phyloP scores from a whole-genome alignment of 2,113 vertebrate species.

The Stigmatopora argus region DNA sequence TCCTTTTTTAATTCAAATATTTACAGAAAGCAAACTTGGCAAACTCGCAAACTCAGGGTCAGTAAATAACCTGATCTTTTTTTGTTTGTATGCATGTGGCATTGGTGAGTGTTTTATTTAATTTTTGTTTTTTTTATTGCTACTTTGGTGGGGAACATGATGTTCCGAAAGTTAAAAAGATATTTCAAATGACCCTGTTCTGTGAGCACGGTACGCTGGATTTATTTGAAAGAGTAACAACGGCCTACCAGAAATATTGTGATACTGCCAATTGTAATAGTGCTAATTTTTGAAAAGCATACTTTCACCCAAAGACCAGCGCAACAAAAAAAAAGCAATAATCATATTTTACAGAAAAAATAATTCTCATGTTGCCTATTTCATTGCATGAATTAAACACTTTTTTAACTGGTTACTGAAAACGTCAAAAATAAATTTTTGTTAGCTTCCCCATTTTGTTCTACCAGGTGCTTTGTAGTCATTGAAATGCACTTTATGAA shows the following conservation, averaged over 20 bases:
- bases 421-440: not conserved
- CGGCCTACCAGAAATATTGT: not conserved
- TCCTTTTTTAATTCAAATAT: constrained; percentile 42
- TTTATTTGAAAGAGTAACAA: constrained; percentile 1
- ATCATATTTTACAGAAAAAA: too few species aligned
- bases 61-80: constrained; percentile 2
- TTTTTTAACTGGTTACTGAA: too few species aligned
- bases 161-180: not conserved
- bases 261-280: not conserved
- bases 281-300: not conserved
- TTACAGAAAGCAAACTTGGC: constrained; percentile 27
- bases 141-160: constrained; percentile 3
- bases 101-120: not conserved
- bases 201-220: not conserved
- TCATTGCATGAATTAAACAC: too few species aligned
- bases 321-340: too few species aligned
- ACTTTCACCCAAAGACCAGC: too few species aligned
- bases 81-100: not conserved
- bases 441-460: not conserved
- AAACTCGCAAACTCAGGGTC: constrained; percentile 11
- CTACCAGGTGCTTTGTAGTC: not conserved
- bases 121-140: not conserved
- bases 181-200: constrained; percentile 4
- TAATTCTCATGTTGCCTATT: too few species aligned
- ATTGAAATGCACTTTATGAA: constrained; percentile 12